These are phyloP conservation scores for western clawed frog (Xenopus tropicalis) DNA, from an alignment of 2,113 vertebrate species.

Conservation along the genomic window DNA sequence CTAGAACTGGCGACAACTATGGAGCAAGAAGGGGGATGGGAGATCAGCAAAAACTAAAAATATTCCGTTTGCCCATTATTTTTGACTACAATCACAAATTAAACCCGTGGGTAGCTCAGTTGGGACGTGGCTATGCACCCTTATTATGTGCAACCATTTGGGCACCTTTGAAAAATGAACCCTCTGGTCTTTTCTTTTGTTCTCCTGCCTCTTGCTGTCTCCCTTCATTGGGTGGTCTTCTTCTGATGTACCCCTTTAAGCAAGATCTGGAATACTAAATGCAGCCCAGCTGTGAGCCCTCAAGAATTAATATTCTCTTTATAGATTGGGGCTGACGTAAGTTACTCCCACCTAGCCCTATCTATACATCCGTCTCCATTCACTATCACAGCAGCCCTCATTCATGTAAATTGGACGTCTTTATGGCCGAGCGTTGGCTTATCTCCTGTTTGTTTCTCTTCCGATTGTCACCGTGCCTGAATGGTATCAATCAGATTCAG, in stretches of 20 bases:
- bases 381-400: slow-evolving; percentile 1
- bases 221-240: background rate
- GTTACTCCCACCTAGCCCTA: slow-evolving; percentile 7
- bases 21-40: too few species aligned
- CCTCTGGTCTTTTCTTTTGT: background rate
- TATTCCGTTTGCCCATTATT: too few species aligned
- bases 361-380: slow-evolving; percentile 27
- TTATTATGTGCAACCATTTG: too few species aligned
- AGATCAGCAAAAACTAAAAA: too few species aligned
- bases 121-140: too few species aligned
- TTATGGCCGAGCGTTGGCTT: background rate
- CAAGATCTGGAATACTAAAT: background rate
- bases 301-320: background rate
- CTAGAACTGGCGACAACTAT: too few species aligned
- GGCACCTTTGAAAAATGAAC: too few species aligned
- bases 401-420: slow-evolving; percentile 41
- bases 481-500: accelerated
- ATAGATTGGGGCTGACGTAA: slow-evolving; percentile 4
- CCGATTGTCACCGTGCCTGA: background rate
- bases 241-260: background rate
- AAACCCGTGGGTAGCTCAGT: too few species aligned
- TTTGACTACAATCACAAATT: too few species aligned
- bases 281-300: background rate
- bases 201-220: background rate
- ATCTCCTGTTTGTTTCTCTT: slow-evolving; percentile 9